Evolutionary conservation across 2,888 invertebrate genomes (phyloP).

Genomic region (Acronicta psi): DNA sequence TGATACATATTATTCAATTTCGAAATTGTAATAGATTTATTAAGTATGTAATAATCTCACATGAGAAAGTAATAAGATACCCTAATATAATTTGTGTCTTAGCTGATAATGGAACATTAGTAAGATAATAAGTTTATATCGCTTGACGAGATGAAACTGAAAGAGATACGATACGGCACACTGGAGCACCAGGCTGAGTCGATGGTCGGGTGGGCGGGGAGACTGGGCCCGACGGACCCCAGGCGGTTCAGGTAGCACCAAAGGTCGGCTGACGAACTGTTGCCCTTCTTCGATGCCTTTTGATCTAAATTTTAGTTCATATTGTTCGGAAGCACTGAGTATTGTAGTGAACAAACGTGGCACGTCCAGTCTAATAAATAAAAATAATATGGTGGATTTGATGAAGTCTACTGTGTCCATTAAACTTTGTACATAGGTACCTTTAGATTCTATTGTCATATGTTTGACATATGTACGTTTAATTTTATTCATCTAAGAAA

Average conservation of each 20-base stretch:
- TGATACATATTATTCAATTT: conserved; percentile 88
- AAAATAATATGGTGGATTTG: conserved; percentile 70
- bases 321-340: conserved; percentile 68
- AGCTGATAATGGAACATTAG: conserved; percentile 86
- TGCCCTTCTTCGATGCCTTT: conserved; percentile 69
- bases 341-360: conserved; percentile 82
- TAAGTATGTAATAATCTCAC: conserved; percentile 86
- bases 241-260: conserved; percentile 55
- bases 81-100: conserved; percentile 88
- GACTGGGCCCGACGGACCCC: conserved; percentile 43
- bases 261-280: conserved; percentile 64
- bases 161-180: conserved; percentile 70
- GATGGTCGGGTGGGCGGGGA: conserved; percentile 44
- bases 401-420: conserved; percentile 75
- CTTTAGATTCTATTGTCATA: conserved; percentile 88
- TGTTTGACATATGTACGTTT: conserved; percentile 88
- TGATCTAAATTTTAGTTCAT: conserved; percentile 67
- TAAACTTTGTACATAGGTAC: conserved; percentile 85
- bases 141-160: conserved; percentile 71
- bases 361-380: conserved; percentile 78
- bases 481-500: conserved; percentile 89
- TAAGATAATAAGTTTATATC: conserved; percentile 86
- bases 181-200: conserved; percentile 56
- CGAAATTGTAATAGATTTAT: conserved; percentile 87
- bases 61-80: conserved; percentile 84